These are phyloP conservation scores for Kobus ellipsiprymnus DNA, from an alignment of 2,113 vertebrate genomes.

Conservation along the genomic window DNA sequence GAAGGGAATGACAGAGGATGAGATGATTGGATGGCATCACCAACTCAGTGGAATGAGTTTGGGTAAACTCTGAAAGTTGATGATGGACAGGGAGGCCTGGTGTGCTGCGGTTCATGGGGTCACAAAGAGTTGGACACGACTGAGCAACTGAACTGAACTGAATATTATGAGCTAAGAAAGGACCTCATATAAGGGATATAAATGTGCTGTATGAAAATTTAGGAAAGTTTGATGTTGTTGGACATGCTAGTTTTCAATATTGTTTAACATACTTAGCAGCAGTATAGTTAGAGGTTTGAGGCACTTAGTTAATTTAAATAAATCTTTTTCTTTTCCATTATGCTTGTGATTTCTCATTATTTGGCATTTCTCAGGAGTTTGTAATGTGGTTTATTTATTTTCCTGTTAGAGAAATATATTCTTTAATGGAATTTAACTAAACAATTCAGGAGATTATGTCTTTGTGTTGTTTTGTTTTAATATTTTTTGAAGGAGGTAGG, in stretches of 20 bases:
- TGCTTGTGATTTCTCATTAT: conserved; percentile 19
- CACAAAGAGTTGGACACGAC: background rate
- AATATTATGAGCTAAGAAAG: background rate
- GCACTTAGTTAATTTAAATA: background rate
- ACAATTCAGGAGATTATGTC: background rate
- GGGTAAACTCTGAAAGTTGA: background rate
- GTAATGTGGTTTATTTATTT: background rate
- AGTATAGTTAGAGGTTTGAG: background rate
- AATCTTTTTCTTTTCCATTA: background rate
- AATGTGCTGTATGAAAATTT: background rate
- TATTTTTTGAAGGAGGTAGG: background rate
- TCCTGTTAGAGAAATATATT: background rate
- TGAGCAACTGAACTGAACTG: background rate
- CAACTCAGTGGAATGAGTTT: background rate
- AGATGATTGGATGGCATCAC: background rate
- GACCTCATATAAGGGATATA: background rate
- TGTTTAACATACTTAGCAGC: background rate
- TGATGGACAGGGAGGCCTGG: background rate
- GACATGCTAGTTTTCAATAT: background rate
- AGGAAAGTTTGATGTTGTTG: background rate
- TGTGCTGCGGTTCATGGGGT: fast-evolving
- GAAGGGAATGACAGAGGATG: background rate
- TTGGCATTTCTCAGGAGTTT: background rate
- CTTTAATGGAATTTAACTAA: background rate
- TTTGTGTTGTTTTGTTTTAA: background rate